Base-by-base conservation (phyloP, 1,140 invertebrate genomes). In the Drosophila ananassae region DNA sequence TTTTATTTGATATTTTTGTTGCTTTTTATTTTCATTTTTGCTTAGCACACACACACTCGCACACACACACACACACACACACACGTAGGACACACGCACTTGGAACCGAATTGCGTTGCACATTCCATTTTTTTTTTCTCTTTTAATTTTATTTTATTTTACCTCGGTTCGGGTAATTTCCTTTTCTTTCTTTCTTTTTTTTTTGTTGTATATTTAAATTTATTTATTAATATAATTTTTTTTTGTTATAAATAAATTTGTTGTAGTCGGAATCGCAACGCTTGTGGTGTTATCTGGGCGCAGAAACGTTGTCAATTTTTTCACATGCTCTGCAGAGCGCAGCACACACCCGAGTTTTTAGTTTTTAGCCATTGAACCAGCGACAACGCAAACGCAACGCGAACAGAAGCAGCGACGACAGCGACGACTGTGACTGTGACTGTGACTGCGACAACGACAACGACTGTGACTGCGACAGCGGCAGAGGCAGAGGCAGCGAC, bases 331-430 rank as follows among this genome's bases (percentile, higher is more conserved):
- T 78, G 82, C 74, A 63, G 55, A 32, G 82, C 74, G 64, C 71
- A 72, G 58, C 82, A 75, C 64, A 87, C 81, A 80, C 81, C 78
- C 78, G 82, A 81, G 80, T 85, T 85, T 85, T 85, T 77, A 80
- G 73, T 73, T 66, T 75, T 78, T 74, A 55, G 79, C 63, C 82
- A 66, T 75, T 87, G 68, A 59, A 87, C 73, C 67, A 80, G 68
- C 80, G 58, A 68, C 79, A 78, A 72, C 77, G 79, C 50, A 41
- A 47, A 30, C 28, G 39, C 55, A 39, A 44, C 39, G 62, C 52
- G 32, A 34, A 41, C 39, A 24, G 51, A 46, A 48, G 62, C 67
- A 72, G 63, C 71, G 54, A 66, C 66, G 60, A 58, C 79, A 34
- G 56, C 74, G 76, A 32, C 60, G 9, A 25, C 55, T 28, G 46